These are phyloP conservation scores for Sycobia sp. DNA, from an alignment of 1,140 invertebrate genomes.

Conservation along the genomic window DNA sequence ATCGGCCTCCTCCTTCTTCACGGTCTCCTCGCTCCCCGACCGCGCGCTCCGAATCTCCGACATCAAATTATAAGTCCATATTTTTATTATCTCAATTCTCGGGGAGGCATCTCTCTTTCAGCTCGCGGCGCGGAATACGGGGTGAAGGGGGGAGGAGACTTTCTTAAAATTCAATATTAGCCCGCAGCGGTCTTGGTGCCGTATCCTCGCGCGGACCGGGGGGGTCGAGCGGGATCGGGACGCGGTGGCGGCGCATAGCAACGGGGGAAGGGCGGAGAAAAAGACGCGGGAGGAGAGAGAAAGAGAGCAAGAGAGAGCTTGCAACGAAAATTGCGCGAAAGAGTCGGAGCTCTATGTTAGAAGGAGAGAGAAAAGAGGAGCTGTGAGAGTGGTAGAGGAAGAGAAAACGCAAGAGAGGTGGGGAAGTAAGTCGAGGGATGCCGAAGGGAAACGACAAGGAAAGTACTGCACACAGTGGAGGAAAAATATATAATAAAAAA, in stretches of 20 bases:
- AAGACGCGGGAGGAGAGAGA: neutral
- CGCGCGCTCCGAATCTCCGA: neutral
- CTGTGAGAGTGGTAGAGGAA: neutral
- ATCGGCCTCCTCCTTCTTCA: neutral
- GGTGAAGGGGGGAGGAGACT: conserved; percentile 31
- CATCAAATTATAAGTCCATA: conserved; percentile 31
- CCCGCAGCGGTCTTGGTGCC: conserved; percentile 24
- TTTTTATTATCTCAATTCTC: conserved; percentile 28
- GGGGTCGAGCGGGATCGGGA: no score
- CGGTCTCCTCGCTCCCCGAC: neutral
- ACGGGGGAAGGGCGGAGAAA: neutral
- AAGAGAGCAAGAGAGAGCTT: no score
- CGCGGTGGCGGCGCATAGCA: neutral
- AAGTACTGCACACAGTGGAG: neutral
- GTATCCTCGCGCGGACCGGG: neutral
- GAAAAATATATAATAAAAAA: conserved; percentile 9
- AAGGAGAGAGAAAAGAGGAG: neutral
- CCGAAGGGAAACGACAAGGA: neutral
- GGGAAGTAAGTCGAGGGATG: neutral
- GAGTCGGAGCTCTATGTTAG: neutral
- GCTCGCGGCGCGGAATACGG: neutral
- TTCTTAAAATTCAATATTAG: conserved; percentile 56
- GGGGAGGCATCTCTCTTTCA: conserved; percentile 31
- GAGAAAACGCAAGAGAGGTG: neutral
- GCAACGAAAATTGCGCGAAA: no score